phyloP scores from a whole-genome alignment of 2,113 vertebrate species.

The Epinephelus fuscoguttatus region DNA sequence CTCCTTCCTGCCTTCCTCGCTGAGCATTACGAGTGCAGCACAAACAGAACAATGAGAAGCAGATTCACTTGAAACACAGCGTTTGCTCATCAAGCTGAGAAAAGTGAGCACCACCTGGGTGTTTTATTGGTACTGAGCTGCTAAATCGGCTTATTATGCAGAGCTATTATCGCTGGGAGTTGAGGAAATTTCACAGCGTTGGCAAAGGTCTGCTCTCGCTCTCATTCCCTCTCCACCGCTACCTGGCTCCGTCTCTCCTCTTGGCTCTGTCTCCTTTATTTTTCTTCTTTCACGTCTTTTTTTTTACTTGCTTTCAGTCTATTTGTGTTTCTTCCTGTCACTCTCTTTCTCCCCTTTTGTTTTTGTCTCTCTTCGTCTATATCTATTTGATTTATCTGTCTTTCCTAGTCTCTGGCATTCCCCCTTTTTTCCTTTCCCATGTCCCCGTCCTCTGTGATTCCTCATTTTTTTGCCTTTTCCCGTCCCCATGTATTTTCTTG shows the following conservation, averaged over 20 bases:
- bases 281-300: background rate
- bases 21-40: conserved; percentile 27
- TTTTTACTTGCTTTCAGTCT: conserved; percentile 7
- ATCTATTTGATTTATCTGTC: conserved; percentile 13
- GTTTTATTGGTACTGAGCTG: conserved; percentile 71
- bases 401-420: conserved; percentile 25
- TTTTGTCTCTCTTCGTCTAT: background rate
- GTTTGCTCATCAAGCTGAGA: conserved; percentile 45
- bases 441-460: background rate
- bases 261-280: conserved; percentile 17
- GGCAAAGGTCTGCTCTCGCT: conserved; percentile 38
- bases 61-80: conserved; percentile 39
- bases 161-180: conserved; percentile 64
- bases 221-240: background rate
- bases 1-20: background rate
- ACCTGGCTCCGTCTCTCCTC: conserved; percentile 29
- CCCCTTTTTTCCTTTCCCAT: background rate
- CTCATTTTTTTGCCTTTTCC: background rate
- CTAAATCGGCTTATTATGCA: conserved; percentile 69
- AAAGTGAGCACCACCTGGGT: conserved; percentile 70
- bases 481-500: conserved; percentile 11
- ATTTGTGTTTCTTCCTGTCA: conserved; percentile 4
- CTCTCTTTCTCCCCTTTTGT: background rate
- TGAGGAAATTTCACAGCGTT: conserved; percentile 59
- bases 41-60: conserved; percentile 56